phyloP scores from a whole-genome alignment of 2,888 invertebrate species.

The Rotaria macrura region DNA sequence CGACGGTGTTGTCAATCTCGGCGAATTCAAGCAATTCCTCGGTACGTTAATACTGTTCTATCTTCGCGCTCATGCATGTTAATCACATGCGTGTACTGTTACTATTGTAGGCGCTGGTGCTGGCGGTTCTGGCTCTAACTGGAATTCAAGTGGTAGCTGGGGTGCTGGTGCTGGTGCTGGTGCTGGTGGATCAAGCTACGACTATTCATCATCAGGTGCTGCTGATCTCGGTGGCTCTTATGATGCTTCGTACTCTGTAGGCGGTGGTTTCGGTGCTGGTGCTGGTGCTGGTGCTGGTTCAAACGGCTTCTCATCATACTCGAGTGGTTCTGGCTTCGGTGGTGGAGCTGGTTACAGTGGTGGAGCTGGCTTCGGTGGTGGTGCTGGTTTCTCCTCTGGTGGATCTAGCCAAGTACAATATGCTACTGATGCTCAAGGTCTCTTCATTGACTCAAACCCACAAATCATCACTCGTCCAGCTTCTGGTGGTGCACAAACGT shows the following conservation, averaged over 20 bases:
- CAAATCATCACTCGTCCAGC: constrained; percentile 1
- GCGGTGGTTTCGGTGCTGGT: neutral
- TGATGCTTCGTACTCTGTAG: neutral
- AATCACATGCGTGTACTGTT: neutral
- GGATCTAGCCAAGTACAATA: too few relatives aligned
- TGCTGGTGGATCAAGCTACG: too few relatives aligned
- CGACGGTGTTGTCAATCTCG: neutral
- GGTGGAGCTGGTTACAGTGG: too few relatives aligned
- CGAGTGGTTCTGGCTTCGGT: too few relatives aligned
- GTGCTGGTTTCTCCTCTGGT: too few relatives aligned
- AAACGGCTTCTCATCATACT: too few relatives aligned
- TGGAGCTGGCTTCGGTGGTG: too few relatives aligned
- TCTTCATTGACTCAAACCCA: neutral
- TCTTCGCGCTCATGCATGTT: neutral
- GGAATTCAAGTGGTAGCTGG: too few relatives aligned
- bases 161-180: too few relatives aligned
- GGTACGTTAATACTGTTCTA: neutral
- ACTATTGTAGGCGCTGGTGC: too few relatives aligned
- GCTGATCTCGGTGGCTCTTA: neutral
- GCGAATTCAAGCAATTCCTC: neutral
- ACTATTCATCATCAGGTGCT: too few relatives aligned
- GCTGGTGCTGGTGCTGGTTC: neutral
- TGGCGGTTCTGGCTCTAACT: too few relatives aligned
- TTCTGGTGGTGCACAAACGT: neutral
- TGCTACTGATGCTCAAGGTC: constrained; percentile 17